A percentile compares a stretch with the other conserved stretches of the same genome.
Conservation (phyloP, 2,797 vertebrate genomes). For the Lates japonicus region DNA sequence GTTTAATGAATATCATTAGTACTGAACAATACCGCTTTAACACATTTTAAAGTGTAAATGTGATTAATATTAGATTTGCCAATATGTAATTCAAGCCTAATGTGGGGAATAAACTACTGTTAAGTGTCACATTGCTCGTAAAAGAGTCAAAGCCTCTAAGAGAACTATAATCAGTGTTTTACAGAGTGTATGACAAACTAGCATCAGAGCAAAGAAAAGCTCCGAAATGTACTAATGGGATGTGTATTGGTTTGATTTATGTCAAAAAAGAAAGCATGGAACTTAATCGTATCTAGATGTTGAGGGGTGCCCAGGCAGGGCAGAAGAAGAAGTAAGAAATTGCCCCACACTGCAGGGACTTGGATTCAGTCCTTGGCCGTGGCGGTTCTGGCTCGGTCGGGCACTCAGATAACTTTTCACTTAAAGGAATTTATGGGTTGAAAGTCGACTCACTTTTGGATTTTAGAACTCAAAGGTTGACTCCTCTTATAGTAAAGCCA, state of each 20-base stretch:
- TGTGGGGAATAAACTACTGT: too few species aligned
- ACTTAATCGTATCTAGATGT: constrained; percentile 18
- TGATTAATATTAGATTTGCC: background rate
- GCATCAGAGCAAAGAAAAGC: constrained; percentile 2
- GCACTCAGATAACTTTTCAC: constrained; percentile 25
- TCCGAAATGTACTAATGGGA: background rate
- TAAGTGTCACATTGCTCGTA: background rate
- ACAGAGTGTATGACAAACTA: constrained; percentile 10
- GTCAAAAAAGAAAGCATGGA: constrained; percentile 28
- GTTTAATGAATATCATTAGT: background rate
- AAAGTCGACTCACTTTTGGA: background rate
- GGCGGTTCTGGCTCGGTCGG: constrained; percentile 9
- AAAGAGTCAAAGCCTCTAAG: background rate
- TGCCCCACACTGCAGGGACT: constrained; percentile 37
- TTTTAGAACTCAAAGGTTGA: constrained; percentile 16
- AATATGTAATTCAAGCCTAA: background rate
- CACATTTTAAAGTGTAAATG: background rate
- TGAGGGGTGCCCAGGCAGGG: background rate
- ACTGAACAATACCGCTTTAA: background rate
- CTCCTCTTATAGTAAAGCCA: constrained; percentile 12
- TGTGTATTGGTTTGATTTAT: constrained; percentile 18
- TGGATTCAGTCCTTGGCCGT: constrained; percentile 37
- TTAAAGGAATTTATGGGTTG: constrained; percentile 15
- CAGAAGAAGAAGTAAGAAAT: constrained; percentile 2
- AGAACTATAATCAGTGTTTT: background rate